A percentile compares a stretch with the other conserved stretches of the same genome.
phyloP scores from a whole-genome alignment of 30 jellyfish, hydroid and myxozoan species.

The Turritopsis dohrnii region DNA sequence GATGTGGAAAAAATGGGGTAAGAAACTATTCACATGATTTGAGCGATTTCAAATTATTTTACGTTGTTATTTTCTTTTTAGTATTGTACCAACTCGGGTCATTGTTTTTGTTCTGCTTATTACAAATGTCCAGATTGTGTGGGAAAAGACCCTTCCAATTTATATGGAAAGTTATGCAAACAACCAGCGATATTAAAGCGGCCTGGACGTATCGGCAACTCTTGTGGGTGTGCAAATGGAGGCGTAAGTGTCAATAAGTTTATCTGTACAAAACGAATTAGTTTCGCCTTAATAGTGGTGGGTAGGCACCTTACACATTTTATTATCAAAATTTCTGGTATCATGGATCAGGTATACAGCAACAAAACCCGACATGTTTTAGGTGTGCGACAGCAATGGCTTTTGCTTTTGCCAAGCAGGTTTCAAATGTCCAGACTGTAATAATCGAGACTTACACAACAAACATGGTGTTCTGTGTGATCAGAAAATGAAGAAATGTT shows the following conservation, averaged over 20 bases:
- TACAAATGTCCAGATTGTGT: slow-evolving; percentile 11
- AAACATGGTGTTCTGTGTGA: neutral
- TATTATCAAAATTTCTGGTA: no score
- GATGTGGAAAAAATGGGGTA: slow-evolving; percentile 4
- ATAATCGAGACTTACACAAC: neutral
- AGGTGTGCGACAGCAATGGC: neutral
- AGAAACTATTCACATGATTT: neutral
- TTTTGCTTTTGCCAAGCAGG: slow-evolving; percentile 10
- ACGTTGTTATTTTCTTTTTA: neutral
- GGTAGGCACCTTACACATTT: no score
- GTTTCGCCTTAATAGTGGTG: no score
- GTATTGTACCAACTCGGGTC: slow-evolving; percentile 1
- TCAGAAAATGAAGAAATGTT: neutral
- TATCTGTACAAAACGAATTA: no score
- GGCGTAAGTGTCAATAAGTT: neutral
- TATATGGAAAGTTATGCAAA: neutral
- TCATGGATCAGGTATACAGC: no score
- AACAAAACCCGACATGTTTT: no score
- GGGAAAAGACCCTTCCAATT: neutral
- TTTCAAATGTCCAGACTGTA: slow-evolving; percentile 8
- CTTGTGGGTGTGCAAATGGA: slow-evolving; percentile 1
- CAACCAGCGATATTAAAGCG: neutral
- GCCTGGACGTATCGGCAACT: neutral
- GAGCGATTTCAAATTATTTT: no score
- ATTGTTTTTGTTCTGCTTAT: neutral